Evolutionary conservation across 2,797 vertebrate genomes (phyloP).

Genomic region (Heteromormyrus szaboi): DNA sequence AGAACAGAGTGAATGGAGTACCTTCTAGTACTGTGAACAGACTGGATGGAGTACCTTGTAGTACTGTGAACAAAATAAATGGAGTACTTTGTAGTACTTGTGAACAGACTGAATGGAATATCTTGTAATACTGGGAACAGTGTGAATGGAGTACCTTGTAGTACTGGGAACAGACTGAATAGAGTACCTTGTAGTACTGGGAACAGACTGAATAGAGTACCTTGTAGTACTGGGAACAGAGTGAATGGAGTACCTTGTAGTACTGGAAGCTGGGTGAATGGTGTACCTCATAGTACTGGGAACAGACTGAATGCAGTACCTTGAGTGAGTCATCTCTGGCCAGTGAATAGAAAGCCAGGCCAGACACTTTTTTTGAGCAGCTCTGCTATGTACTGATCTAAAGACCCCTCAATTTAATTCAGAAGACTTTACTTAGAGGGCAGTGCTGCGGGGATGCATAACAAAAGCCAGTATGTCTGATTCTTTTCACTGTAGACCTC

Average conservation of each 20-base stretch:
- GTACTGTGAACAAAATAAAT: too few relatives aligned
- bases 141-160: neutral
- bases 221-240: too few relatives aligned
- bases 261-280: neutral
- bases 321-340: neutral
- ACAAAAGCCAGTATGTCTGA: neutral
- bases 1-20: neutral
- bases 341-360: neutral
- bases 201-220: neutral
- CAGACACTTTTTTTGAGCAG: neutral
- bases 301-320: neutral
- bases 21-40: neutral
- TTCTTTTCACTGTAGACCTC: neutral
- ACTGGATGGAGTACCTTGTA: neutral
- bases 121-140: too few relatives aligned
- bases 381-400: neutral
- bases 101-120: neutral
- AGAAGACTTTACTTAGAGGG: neutral
- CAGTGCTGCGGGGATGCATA: neutral
- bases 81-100: neutral
- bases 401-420: neutral
- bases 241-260: neutral
- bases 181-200: neutral
- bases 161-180: neutral
- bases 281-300: neutral